These are phyloP conservation scores for Panzeria rudis DNA, from an alignment of 2,888 invertebrate species.

Conservation along the genomic window DNA sequence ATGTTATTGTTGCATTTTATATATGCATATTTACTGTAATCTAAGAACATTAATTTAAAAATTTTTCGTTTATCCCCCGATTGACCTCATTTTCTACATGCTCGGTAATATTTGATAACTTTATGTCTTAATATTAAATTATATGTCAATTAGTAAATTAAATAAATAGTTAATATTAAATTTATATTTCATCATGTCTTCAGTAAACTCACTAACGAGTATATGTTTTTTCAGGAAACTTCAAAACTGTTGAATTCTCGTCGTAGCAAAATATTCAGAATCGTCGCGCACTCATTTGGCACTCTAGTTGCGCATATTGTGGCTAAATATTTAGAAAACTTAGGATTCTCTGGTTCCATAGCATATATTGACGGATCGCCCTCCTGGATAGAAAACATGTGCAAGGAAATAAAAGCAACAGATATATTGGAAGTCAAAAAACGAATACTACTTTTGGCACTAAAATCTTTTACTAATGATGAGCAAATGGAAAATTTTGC, in stretches of 20 bases:
- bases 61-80: no score
- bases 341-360: conserved; percentile 49
- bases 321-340: conserved; percentile 39
- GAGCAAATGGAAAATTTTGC: conserved; percentile 10
- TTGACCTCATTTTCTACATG: no score
- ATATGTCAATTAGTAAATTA: no score
- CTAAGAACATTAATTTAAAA: no score
- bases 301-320: conserved; percentile 46
- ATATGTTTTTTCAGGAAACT: conserved; percentile 38
- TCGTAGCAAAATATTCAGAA: conserved; percentile 48
- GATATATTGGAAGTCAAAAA: conserved; percentile 34
- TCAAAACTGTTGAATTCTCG: conserved; percentile 16
- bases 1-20: no score
- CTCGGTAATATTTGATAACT: no score
- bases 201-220: not conserved
- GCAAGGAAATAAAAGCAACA: conserved; percentile 5
- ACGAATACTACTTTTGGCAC: conserved; percentile 15
- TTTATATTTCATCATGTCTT: no score
- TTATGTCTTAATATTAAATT: no score
- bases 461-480: not conserved
- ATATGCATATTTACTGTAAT: no score
- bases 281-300: conserved; percentile 62
- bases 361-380: conserved; percentile 66
- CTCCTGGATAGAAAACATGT: conserved; percentile 31
- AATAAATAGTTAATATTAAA: no score